phyloP scores from a whole-genome alignment of 92 coral and sea anemone species.

The Virgularia gustaviana region DNA sequence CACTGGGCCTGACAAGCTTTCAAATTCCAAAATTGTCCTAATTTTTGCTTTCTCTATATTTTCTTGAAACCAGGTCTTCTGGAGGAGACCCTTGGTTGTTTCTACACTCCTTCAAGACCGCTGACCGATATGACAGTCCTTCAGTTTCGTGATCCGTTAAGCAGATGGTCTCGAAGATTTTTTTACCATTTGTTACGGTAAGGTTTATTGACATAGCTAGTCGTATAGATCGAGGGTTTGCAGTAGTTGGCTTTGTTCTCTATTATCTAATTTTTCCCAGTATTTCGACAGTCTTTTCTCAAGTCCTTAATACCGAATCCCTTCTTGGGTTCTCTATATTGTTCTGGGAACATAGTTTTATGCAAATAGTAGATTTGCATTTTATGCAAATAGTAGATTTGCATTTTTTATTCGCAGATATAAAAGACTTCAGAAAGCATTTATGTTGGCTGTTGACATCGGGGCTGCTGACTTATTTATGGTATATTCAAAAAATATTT shows the following conservation, averaged over 20 bases:
- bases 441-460: slow-evolving; percentile 90
- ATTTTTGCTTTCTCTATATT: too few species aligned
- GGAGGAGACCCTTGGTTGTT: slow-evolving; percentile 96
- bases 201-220: neutral
- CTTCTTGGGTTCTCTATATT: too few species aligned
- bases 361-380: too few species aligned
- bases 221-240: neutral
- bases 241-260: neutral
- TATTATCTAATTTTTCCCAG: too few species aligned
- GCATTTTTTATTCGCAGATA: too few species aligned
- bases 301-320: too few species aligned
- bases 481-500: slow-evolving; percentile 54
- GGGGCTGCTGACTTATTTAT: slow-evolving; percentile 94
- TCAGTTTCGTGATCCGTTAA: slow-evolving; percentile 87
- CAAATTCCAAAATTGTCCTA: too few species aligned
- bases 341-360: too few species aligned
- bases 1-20: too few species aligned
- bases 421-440: slow-evolving; percentile 94
- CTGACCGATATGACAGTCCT: slow-evolving; percentile 85
- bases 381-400: too few species aligned
- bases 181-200: slow-evolving; percentile 88
- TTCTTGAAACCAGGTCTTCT: slow-evolving; percentile 56
- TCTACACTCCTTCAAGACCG: slow-evolving; percentile 94
- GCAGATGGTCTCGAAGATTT: slow-evolving; percentile 85
- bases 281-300: too few species aligned